Conservation (phyloP, 1,140 invertebrate species). For the Heliconius melpomene region DNA sequence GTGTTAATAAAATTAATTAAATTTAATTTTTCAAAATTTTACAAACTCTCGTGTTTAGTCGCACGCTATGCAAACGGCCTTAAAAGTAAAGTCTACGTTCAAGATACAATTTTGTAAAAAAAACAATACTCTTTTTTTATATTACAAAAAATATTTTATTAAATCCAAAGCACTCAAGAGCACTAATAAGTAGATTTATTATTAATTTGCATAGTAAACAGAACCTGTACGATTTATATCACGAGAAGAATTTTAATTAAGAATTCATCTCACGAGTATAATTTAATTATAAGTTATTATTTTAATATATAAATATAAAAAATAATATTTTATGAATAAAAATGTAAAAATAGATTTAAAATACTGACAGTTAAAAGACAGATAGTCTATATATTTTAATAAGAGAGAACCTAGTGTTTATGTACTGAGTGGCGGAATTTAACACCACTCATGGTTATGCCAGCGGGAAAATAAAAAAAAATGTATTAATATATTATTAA, state of each 20-base stretch:
- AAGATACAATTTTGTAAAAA: neutral
- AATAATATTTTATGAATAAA: neutral
- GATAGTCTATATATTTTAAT: no score
- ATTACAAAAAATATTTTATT: neutral
- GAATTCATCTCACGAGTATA: neutral
- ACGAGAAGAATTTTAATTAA: neutral
- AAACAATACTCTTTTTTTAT: neutral
- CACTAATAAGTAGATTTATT: neutral
- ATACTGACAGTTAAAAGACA: no score
- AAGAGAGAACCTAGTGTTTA: no score
- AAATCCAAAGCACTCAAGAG: neutral
- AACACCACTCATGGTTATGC: no score
- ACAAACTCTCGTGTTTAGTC: no score
- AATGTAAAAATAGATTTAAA: neutral
- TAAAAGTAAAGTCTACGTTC: no score
- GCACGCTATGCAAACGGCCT: no score
- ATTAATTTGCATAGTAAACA: neutral
- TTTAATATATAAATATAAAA: neutral
- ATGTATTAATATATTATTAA: no score
- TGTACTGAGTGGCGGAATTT: no score
- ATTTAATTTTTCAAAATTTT: no score
- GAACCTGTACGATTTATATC: neutral
- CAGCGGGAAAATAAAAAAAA: no score
- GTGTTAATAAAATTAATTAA: no score
- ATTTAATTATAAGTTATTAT: neutral